These are phyloP conservation scores for Drosophila littoralis DNA, from an alignment of 1,140 invertebrate genomes.

Conservation along the genomic window DNA sequence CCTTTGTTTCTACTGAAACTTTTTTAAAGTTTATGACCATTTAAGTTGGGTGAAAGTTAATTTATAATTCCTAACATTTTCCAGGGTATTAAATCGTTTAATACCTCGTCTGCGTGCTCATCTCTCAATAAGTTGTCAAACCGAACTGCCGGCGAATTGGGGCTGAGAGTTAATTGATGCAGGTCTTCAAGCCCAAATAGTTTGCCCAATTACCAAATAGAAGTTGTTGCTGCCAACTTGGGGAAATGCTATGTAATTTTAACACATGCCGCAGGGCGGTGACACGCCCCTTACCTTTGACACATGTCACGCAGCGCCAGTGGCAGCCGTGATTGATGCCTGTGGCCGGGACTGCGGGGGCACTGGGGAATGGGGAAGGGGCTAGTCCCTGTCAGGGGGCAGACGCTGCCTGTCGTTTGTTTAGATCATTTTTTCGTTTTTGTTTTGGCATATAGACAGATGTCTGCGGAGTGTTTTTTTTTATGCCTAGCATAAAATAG, in stretches of 20 bases:
- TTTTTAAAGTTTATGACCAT: too few relatives aligned
- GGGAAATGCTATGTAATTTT: slow-evolving; percentile 62
- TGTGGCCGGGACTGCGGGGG: slow-evolving; percentile 2
- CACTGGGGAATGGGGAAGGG: slow-evolving; percentile 4
- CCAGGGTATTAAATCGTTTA: too few relatives aligned
- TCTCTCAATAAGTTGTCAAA: too few relatives aligned
- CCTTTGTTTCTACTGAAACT: too few relatives aligned
- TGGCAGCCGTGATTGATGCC: slow-evolving; percentile 66
- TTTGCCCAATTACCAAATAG: slow-evolving; percentile 33
- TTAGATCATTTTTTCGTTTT: slow-evolving; percentile 29
- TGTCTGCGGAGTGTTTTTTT: slow-evolving; percentile 18
- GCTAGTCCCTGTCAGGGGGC: slow-evolving; percentile 10
- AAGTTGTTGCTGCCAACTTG: neutral
- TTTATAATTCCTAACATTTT: too few relatives aligned
- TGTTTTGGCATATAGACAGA: slow-evolving; percentile 30
- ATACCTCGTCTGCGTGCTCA: too few relatives aligned
- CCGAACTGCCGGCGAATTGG: neutral
- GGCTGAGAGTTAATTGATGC: slow-evolving; percentile 72
- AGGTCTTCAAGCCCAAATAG: slow-evolving; percentile 38
- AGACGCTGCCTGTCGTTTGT: slow-evolving; percentile 40
- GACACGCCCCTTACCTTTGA: slow-evolving; percentile 66
- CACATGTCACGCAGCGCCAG: slow-evolving; percentile 61
- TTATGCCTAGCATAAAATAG: slow-evolving; percentile 13
- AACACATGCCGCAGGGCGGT: slow-evolving; percentile 48
- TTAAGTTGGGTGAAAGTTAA: too few relatives aligned